A percentile compares a stretch with the other conserved stretches of the same genome.
Evolutionary conservation across 2,797 vertebrate species (phyloP).

Genomic region (Ctenosaura bakeri): DNA sequence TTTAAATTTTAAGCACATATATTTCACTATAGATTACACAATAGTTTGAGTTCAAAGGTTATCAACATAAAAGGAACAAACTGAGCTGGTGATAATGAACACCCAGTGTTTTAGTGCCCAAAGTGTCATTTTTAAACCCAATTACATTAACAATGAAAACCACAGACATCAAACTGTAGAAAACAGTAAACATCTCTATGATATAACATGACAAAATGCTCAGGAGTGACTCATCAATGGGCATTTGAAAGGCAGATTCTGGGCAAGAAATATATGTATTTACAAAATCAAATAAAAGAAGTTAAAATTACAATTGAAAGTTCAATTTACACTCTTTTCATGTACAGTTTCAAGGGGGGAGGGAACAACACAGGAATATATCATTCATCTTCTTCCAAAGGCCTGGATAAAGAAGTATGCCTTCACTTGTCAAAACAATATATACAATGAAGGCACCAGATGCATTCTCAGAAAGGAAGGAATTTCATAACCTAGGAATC

Average conservation of each 20-base stretch:
- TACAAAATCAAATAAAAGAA: neutral
- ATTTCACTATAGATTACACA: conserved; percentile 63
- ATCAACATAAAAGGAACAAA: conserved; percentile 66
- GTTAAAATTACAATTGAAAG: neutral
- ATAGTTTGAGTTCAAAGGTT: conserved; percentile 65
- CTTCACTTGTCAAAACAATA: neutral
- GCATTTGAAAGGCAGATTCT: neutral
- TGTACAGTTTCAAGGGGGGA: neutral
- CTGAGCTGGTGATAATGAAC: conserved; percentile 5
- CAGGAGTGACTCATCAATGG: neutral
- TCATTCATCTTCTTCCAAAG: neutral
- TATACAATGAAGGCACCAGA: neutral
- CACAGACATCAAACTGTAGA: neutral
- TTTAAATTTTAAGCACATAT: conserved; percentile 69
- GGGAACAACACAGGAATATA: neutral
- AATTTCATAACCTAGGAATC: neutral
- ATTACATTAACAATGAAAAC: neutral
- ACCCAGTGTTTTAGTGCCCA: neutral
- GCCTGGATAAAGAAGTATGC: neutral
- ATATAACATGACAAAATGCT: neutral
- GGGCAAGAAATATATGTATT: neutral
- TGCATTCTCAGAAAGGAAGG: neutral
- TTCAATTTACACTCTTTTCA: too few species aligned
- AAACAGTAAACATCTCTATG: neutral
- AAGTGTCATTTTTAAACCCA: neutral